Evolutionary conservation across 2,113 vertebrate species (phyloP).

Genomic region (Cochlearius cochlearius): DNA sequence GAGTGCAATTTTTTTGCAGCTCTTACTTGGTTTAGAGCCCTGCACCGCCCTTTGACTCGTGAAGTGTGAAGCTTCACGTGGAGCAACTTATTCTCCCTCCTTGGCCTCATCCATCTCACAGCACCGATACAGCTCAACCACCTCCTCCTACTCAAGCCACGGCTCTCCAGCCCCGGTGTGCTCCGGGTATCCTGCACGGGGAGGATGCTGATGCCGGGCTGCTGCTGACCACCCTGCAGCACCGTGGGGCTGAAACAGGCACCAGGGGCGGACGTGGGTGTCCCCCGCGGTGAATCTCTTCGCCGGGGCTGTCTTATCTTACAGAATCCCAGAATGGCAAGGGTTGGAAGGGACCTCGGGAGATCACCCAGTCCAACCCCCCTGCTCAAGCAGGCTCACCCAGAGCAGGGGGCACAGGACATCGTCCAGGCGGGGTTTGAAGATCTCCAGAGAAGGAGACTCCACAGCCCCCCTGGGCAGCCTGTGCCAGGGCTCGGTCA

Average conservation of each 20-base stretch:
- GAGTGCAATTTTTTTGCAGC: background rate
- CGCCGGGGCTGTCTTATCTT: too few species aligned
- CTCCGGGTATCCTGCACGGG: rapidly evolving
- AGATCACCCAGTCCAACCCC: too few species aligned
- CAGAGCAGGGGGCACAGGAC: too few species aligned
- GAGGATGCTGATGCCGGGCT: too few species aligned
- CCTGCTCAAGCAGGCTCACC: too few species aligned
- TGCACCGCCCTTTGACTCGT: background rate
- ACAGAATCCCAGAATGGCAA: too few species aligned
- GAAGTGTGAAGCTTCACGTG: background rate
- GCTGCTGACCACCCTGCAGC: rapidly evolving
- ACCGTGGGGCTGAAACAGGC: background rate
- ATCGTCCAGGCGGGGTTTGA: too few species aligned
- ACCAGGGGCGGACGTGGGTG: rapidly evolving
- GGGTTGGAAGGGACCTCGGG: too few species aligned
- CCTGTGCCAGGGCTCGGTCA: too few species aligned
- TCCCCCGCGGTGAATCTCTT: background rate
- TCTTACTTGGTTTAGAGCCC: background rate
- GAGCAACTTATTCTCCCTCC: background rate
- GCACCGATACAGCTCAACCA: background rate
- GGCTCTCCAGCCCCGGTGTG: rapidly evolving
- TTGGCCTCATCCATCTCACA: background rate
- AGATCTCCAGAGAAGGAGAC: too few species aligned
- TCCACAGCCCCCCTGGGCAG: too few species aligned
- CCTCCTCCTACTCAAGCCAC: background rate